Base-by-base conservation (phyloP, 1,140 invertebrate species). In the Manduca sexta region DNA sequence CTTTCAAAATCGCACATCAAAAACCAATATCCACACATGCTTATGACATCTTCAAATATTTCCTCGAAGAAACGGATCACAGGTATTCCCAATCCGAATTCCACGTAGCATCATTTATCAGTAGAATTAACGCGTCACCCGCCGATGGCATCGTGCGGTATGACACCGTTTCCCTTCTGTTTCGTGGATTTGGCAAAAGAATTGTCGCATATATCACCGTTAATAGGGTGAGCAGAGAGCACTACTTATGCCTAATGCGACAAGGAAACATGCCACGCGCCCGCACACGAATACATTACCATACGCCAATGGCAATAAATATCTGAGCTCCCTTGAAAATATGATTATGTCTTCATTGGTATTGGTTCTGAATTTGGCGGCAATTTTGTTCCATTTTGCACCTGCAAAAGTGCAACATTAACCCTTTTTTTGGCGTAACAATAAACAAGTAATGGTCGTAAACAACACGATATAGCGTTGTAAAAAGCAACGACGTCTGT, bases 211-310 rank as follows among this genome's bases (percentile, higher is more conserved):
- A 81, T 79, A 83, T 84, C 81, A 83, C 72, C 38, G 74, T 83
- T 84, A 84, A 84, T 84, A 83, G 81, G 81, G 79, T 70, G 76
- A 71, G 72, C 77, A 85, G 76, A 84, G 76, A 85, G 74, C 74
- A 85, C 79, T 85, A 80, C 82, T 85, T 85, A 79, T 77, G 76
- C 79, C 74, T 85, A 83, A 83, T 85, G 82, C 69, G 79, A 83
- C 79, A 80, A 72, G 79, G 76, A 75, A 82, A 80, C 79, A 81
- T 75, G 75, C 59, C 64, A 62, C 67, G 59, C 66, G 60, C 64
- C 61, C 70, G 73, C 62, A 77, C 65, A 60, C 66, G 70, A 69
- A 71, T 76, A 81, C 69, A 70, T 82, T 74, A 66, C 49, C 67
- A 67, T 61, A 74, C 68, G 76, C 79, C 69, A 74, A 77, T 71